Evolutionary conservation across 2,797 vertebrate genomes (phyloP).

Genomic region (Gallinago stenura): DNA sequence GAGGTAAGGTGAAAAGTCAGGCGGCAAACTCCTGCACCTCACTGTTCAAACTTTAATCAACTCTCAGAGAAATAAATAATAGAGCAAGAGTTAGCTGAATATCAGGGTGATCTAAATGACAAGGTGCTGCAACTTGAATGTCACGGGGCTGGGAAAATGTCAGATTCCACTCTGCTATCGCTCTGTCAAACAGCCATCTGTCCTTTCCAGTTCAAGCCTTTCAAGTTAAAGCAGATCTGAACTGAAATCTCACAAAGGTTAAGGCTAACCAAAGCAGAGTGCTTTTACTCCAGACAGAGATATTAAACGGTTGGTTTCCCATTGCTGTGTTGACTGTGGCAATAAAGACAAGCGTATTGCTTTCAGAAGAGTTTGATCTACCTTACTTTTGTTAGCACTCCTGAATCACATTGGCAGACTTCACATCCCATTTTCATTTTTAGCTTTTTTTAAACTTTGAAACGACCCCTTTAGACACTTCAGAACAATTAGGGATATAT

Average conservation of each 20-base stretch:
- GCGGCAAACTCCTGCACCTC: neutral
- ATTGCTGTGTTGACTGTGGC: neutral
- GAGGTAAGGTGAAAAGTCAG: neutral
- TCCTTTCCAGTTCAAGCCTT: neutral
- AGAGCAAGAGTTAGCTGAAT: neutral
- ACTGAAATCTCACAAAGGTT: constrained; percentile 38
- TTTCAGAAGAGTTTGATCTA: neutral
- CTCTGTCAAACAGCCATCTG: constrained; percentile 24
- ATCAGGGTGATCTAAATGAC: constrained; percentile 30
- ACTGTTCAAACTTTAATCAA: constrained; percentile 34
- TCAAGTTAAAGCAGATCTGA: neutral
- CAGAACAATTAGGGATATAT: neutral
- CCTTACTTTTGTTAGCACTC: neutral
- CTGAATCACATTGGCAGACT: neutral
- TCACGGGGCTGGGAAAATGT: neutral
- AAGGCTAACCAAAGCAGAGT: neutral
- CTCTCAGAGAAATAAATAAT: constrained; percentile 32
- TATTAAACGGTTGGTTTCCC: neutral
- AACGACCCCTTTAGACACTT: neutral
- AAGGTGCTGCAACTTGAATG: constrained; percentile 34
- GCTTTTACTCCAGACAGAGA: neutral
- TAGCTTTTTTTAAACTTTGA: neutral
- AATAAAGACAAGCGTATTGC: neutral
- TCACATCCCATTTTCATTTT: neutral
- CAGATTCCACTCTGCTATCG: neutral